These are phyloP conservation scores for Cerastis leucographa DNA, from an alignment of 2,888 invertebrate species.

Conservation along the genomic window DNA sequence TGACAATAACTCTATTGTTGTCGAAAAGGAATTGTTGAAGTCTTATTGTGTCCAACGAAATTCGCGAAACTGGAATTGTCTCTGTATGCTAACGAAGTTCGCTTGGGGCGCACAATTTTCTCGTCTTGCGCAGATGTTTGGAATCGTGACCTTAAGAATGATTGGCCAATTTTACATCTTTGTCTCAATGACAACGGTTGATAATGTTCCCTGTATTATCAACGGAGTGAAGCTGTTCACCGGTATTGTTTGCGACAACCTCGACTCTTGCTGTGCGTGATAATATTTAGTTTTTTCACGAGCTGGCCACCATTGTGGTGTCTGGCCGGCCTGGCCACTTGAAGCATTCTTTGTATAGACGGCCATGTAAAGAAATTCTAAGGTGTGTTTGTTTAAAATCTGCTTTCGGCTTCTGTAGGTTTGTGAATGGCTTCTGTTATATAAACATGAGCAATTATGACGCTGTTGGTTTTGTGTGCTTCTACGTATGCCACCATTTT, in stretches of 20 bases:
- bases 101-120: slow-evolving; percentile 73
- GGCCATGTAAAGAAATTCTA: slow-evolving; percentile 82
- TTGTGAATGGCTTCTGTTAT: slow-evolving; percentile 86
- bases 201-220: slow-evolving; percentile 63
- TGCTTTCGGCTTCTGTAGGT: slow-evolving; percentile 88
- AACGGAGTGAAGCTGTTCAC: slow-evolving; percentile 54
- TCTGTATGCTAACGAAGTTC: slow-evolving; percentile 84
- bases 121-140: slow-evolving; percentile 67
- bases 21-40: slow-evolving; percentile 78
- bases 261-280: slow-evolving; percentile 86
- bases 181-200: slow-evolving; percentile 68
- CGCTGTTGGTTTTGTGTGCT: slow-evolving; percentile 73
- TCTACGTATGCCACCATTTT: slow-evolving; percentile 67
- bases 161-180: slow-evolving; percentile 65
- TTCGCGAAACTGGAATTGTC: slow-evolving; percentile 90
- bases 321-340: slow-evolving; percentile 82
- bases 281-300: slow-evolving; percentile 87
- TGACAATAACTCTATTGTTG: slow-evolving; percentile 88
- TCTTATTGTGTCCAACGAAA: slow-evolving; percentile 83
- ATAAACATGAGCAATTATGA: slow-evolving; percentile 86
- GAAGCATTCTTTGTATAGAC: slow-evolving; percentile 83
- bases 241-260: slow-evolving; percentile 76
- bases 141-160: slow-evolving; percentile 65
- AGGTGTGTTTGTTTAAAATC: slow-evolving; percentile 86
- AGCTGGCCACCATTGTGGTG: slow-evolving; percentile 81